Base-by-base conservation (phyloP, 2,113 vertebrate genomes). In the Corvus hawaiiensis region DNA sequence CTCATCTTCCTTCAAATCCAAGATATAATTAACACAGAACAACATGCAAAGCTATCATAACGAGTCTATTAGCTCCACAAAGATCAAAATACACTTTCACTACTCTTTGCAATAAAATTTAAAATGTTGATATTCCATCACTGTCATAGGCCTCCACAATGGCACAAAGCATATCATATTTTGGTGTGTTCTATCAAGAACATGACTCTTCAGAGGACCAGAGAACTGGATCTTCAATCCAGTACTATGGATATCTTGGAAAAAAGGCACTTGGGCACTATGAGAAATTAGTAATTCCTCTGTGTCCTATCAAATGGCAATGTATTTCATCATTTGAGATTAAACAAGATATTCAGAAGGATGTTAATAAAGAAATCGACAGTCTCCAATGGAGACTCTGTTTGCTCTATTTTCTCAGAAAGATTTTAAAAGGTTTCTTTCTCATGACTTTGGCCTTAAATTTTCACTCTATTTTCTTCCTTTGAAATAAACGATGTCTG, bases 21-120 rank as follows among this genome's bases (percentile, higher is more conserved):
- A 84, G 64, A 92, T 92, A 90, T 67, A 90, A 95, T 97, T 97
- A 97, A 95, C 93, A 96, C 77, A 91, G 68, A 71, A 86, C 83
- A 73, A 89, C 91, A 69, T 43, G 43, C 51, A 87, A 68, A 77
- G 37, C 44, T 75, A 69, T 71, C 80, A 75, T 61, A 76, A 84
- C 46, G 22, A 86, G 66, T 92, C 90, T 93, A 80, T 55, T 84
- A 89, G 72, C 48, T 82, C 46, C 55, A 44, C 3, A 32, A 74
- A 81, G 77, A 89, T 87, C 48, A 72, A 90, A 91, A 94, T 67
- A 74, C 30, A 67, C 28, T 92, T 75, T 33, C 69, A 83, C 52
- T 71, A 54, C 46, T 58, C 46, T 91, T 94, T 66, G 46, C 43
- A 89, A 89, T 51, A 24, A 90, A 95, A 93, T 90, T 17, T 61